Conservation (phyloP, 2,113 vertebrate genomes). For the Dromas ardeola region DNA sequence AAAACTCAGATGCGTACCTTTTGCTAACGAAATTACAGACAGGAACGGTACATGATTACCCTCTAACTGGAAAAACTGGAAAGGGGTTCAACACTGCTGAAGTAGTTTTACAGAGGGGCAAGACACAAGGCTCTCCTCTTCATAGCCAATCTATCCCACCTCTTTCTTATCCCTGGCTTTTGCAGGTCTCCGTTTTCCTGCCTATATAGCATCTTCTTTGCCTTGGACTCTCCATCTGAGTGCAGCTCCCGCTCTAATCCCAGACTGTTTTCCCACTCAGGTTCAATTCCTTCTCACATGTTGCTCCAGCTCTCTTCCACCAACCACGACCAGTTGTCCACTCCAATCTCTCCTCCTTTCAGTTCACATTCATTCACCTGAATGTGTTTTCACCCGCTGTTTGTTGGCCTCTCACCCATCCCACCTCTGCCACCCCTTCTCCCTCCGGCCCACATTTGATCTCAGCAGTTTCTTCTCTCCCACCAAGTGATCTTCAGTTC, state of each 20-base stretch:
- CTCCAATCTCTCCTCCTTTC: neutral
- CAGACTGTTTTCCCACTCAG: neutral
- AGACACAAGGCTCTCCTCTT: neutral
- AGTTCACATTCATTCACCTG: neutral
- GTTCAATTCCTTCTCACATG: neutral
- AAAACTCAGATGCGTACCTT: neutral
- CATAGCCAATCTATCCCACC: neutral
- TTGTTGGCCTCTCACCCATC: neutral
- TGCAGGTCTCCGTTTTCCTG: neutral
- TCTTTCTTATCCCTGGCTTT: neutral
- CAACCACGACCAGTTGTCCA: neutral
- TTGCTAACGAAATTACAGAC: neutral
- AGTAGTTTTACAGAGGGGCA: neutral
- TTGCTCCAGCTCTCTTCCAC: neutral
- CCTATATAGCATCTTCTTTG: neutral
- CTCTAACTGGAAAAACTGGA: rapidly evolving
- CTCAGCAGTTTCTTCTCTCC: neutral
- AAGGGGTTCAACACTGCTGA: neutral
- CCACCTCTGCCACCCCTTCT: neutral
- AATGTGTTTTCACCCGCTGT: neutral
- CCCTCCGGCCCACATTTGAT: neutral
- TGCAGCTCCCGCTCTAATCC: neutral
- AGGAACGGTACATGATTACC: neutral
- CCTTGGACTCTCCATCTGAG: neutral
- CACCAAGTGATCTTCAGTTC: neutral